A percentile compares a stretch with the other conserved stretches of the same genome.
Evolutionary conservation across 37 sponge, comb jelly and placozoan genomes (phyloP).

Genomic region (Ephydatia muelleri): DNA sequence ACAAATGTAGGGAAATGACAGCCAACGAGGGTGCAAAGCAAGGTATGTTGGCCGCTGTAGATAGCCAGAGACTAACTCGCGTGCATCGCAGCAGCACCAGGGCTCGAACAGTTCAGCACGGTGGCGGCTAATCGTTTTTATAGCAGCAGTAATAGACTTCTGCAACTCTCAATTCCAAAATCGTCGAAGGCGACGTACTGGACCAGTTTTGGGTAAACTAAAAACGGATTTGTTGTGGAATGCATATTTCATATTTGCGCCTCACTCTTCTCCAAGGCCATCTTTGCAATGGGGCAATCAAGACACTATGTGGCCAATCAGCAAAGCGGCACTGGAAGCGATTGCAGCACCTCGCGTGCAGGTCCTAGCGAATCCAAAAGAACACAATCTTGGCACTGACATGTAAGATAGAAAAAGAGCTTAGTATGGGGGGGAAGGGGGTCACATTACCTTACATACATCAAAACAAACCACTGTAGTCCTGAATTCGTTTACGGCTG

Average conservation of each 20-base stretch:
- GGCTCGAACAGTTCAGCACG: neutral
- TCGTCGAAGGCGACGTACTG: slow-evolving; percentile 66
- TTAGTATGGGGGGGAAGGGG: neutral
- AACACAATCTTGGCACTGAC: slow-evolving; percentile 29
- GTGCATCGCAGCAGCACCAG: neutral
- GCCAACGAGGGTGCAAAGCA: neutral
- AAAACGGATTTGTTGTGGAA: neutral
- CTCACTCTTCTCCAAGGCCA: slow-evolving; percentile 46
- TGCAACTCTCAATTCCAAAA: slow-evolving; percentile 54
- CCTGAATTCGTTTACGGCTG: slow-evolving; percentile 85
- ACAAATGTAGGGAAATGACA: neutral
- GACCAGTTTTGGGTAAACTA: slow-evolving; percentile 67
- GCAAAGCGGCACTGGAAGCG: slow-evolving; percentile 59
- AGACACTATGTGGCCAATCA: slow-evolving; percentile 89
- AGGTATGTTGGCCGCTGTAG: neutral
- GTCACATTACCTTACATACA: neutral
- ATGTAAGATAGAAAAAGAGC: no score
- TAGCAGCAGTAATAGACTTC: slow-evolving; percentile 20
- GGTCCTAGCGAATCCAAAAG: slow-evolving; percentile 74
- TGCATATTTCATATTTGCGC: neutral
- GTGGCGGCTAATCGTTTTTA: neutral
- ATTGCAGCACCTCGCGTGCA: slow-evolving; percentile 50
- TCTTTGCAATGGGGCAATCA: slow-evolving; percentile 92
- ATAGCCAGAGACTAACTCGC: neutral
- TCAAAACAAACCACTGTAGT: no score